Evolutionary conservation across 2,888 invertebrate genomes (phyloP).

Genomic region (Hypena proboscidalis): DNA sequence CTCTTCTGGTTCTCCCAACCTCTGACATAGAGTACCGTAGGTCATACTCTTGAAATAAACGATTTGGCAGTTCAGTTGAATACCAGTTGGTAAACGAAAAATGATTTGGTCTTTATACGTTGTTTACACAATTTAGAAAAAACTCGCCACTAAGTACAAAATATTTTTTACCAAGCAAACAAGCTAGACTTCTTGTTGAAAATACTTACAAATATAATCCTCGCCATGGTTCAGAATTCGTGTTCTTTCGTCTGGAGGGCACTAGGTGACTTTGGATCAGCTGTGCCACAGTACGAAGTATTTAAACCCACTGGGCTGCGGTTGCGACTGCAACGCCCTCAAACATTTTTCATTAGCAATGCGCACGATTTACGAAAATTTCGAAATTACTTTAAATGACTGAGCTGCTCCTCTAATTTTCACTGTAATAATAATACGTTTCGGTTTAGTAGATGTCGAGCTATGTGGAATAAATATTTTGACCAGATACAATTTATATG

Average conservation of each 20-base stretch:
- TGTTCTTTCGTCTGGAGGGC: slow-evolving; percentile 44
- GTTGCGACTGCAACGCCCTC: slow-evolving; percentile 56
- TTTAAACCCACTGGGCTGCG: slow-evolving; percentile 68
- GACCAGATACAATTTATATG: no score
- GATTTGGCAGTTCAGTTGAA: no score
- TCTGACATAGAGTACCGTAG: no score
- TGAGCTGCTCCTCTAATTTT: slow-evolving; percentile 25
- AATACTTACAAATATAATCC: slow-evolving; percentile 65
- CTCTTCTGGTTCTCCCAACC: no score
- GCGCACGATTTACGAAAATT: slow-evolving; percentile 70
- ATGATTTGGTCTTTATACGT: no score
- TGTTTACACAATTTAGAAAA: no score
- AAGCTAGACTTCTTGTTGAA: background rate
- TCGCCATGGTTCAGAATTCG: slow-evolving; percentile 59
- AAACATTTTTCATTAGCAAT: slow-evolving; percentile 66
- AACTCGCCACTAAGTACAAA: no score
- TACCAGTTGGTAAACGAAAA: no score
- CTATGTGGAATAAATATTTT: background rate
- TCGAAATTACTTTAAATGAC: slow-evolving; percentile 52
- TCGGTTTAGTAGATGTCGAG: slow-evolving; percentile 6
- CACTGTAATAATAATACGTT: slow-evolving; percentile 4
- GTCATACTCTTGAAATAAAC: no score
- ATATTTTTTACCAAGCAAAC: no score
- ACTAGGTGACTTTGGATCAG: slow-evolving; percentile 50
- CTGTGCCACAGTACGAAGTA: slow-evolving; percentile 49